Evolutionary conservation across 1,140 invertebrate genomes (phyloP).

Genomic region (Riptortus pedestris): DNA sequence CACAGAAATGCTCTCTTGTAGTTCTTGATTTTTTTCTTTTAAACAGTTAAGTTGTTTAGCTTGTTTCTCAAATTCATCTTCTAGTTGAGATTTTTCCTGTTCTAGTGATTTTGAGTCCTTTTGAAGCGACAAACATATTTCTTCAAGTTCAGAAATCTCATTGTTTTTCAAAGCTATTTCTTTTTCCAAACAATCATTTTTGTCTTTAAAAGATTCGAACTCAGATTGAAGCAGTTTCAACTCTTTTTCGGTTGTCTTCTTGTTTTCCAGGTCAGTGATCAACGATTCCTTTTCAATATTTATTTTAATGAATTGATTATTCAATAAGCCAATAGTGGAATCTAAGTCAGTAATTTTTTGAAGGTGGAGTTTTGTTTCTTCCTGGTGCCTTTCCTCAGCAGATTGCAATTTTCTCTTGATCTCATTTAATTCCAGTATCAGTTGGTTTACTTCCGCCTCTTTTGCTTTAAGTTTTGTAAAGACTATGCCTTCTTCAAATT

Average conservation of each 20-base stretch:
- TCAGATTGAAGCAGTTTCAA: background rate
- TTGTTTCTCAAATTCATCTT: background rate
- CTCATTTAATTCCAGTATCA: background rate
- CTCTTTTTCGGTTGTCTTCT: background rate
- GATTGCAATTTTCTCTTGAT: background rate
- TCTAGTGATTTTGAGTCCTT: background rate
- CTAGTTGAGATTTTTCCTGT: background rate
- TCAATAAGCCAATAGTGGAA: slow-evolving; percentile 3
- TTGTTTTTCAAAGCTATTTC: background rate
- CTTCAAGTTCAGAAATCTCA: background rate
- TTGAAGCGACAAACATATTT: background rate
- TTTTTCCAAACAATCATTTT: slow-evolving; percentile 3
- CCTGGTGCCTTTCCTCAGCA: background rate
- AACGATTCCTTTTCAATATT: slow-evolving; percentile 3
- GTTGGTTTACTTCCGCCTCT: background rate
- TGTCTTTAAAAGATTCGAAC: background rate
- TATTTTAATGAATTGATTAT: slow-evolving; percentile 1
- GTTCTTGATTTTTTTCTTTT: background rate
- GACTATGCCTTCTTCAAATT: slow-evolving; percentile 1
- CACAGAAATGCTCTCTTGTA: background rate
- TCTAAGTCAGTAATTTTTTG: slow-evolving; percentile 5
- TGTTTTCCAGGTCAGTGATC: background rate
- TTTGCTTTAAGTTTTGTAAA: background rate
- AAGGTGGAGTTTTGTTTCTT: background rate
- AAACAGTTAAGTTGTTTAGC: background rate